A percentile compares a stretch with the other conserved stretches of the same genome.
Conservation (phyloP, 2,888 invertebrate species). For the Cantharis rufa region DNA sequence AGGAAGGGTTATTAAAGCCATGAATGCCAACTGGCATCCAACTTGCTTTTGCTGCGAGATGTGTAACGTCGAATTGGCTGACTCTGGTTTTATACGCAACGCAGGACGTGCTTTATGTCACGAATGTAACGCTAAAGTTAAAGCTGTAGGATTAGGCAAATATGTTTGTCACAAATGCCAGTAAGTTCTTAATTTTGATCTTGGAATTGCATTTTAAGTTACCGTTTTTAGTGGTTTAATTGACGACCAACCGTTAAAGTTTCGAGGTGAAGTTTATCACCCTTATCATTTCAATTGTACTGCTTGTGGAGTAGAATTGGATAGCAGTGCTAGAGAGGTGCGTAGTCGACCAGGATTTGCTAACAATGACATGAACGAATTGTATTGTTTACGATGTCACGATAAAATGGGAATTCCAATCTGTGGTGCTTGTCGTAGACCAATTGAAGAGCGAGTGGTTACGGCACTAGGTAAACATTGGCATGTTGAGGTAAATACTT, state of each 20-base stretch:
- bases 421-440: constrained; percentile 97
- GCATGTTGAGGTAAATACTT: constrained; percentile 84
- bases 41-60: constrained; percentile 96
- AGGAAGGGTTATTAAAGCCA: constrained; percentile 98
- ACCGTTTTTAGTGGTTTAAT: constrained; percentile 74
- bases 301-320: constrained; percentile 88
- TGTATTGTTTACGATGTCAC: constrained; percentile 97
- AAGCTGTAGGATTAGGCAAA: constrained; percentile 92
- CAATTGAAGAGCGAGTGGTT: constrained; percentile 98
- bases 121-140: constrained; percentile 94
- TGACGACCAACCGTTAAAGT: constrained; percentile 87
- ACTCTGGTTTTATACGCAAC: constrained; percentile 95
- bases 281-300: constrained; percentile 99
- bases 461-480: constrained; percentile 98
- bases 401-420: constrained; percentile 99
- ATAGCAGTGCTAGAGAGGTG: constrained; percentile 94
- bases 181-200: constrained; percentile 62
- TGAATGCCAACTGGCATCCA: constrained; percentile 99
- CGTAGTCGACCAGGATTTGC: constrained; percentile 88
- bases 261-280: constrained; percentile 96
- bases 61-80: constrained; percentile 89
- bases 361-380: constrained; percentile 90
- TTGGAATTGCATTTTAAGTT: constrained; percentile 1
- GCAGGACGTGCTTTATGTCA: constrained; percentile 89
- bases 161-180: constrained; percentile 99